These are phyloP conservation scores for Platycnemis pennipes DNA, from an alignment of 2,888 invertebrate genomes.

Conservation along the genomic window DNA sequence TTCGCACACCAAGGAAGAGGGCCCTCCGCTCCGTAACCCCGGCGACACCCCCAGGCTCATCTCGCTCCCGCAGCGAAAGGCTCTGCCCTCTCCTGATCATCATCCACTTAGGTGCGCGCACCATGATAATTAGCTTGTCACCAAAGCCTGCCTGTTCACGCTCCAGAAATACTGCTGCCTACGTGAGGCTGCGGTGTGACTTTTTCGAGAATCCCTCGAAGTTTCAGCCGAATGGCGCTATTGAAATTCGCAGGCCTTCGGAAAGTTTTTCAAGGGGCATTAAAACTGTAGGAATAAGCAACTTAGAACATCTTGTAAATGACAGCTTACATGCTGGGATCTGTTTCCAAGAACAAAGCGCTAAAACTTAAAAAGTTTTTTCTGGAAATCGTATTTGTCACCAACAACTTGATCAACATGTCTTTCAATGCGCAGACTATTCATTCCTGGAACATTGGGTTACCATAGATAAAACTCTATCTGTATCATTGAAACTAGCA, in stretches of 20 bases:
- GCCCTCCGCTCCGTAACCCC: not conserved
- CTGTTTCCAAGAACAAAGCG: too few species aligned
- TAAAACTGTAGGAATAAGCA: too few species aligned
- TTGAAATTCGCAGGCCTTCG: not conserved
- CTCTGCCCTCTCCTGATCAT: not conserved
- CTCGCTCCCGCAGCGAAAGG: not conserved
- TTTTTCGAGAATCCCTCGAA: not conserved
- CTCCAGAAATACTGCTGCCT: not conserved
- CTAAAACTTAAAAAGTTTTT: too few species aligned
- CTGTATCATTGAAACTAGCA: too few species aligned
- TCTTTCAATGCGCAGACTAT: too few species aligned
- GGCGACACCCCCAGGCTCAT: not conserved
- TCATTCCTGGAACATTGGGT: too few species aligned
- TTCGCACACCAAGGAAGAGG: not conserved
- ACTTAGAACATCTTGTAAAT: too few species aligned
- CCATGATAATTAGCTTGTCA: conserved; percentile 18
- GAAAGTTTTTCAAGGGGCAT: not conserved
- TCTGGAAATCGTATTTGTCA: too few species aligned
- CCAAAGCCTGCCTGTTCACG: not conserved
- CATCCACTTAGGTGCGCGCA: conserved; percentile 9
- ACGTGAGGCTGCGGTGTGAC: not conserved
- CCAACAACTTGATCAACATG: too few species aligned
- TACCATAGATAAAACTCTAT: too few species aligned
- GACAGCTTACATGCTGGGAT: too few species aligned
- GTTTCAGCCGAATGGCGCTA: not conserved